Evolutionary conservation across 2,113 vertebrate species (phyloP), one percentile per base, ranked within the genome.

Genomic region (Motacilla alba): DNA sequence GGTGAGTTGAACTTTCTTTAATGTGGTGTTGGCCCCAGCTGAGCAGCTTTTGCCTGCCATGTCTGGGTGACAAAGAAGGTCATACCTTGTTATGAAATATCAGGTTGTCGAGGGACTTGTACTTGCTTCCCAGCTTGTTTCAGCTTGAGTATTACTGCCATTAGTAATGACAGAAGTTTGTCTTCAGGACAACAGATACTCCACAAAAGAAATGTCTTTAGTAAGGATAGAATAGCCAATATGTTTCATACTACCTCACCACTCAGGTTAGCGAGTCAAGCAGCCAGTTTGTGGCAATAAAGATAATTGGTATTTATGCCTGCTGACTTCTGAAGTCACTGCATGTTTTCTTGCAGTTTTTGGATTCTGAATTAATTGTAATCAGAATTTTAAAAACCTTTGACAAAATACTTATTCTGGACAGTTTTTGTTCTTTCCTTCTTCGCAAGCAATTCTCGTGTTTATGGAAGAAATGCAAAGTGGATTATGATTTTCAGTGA

Each of bases 1-100:
- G 98, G 98, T 98, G 97, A 98, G 98, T 77, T 76, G 21, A 9
- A 27, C 79, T 56, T 53, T 30, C 74, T 89, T 72, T 41, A 13
- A 16, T 4, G 7, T 22, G 21, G 5, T 2, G 12, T 11, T 88
- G 63, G 44, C 28, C 33, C 13, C 82, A 73, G 16, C n/a, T 76
- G 49, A 58, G 37, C 15, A 21, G 55, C 18, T 63, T 90, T 53
- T 68, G 24, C 31, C 64, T 53, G 31, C 49, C 15, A 1, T 11
- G 55, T 73, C 63, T 77, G 21, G 30, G 37, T 81, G 74, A 33
- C n/a, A 69, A 41, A 84, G 50, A 10, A 70, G 53, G 43, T 23
- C 46, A 35, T 33, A 24, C 13, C 22, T 53, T 70, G 31, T 33
- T 86, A 68, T 81, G 59, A 74, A 73, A 50, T 10, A 21, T 33